A percentile compares a stretch with the other conserved stretches of the same genome.
Conservation (phyloP, 2,113 vertebrate genomes). For the Mobula hypostoma region DNA sequence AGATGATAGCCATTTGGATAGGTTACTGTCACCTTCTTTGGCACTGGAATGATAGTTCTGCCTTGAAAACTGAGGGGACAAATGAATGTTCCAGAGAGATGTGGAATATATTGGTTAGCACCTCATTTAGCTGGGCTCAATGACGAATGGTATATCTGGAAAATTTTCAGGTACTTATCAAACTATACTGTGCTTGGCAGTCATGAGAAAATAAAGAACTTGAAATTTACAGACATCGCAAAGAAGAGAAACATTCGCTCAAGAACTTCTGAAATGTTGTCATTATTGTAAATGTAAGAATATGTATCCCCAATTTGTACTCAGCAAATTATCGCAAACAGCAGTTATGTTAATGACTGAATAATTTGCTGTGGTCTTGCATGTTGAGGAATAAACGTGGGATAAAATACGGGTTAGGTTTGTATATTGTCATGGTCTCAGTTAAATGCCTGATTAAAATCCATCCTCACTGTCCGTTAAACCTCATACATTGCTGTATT, state of each 20-base stretch:
- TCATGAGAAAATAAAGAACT: not conserved
- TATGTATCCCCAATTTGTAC: not conserved
- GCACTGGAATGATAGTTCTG: too few species aligned
- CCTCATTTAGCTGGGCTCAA: not conserved
- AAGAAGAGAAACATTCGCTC: not conserved
- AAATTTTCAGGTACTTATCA: not conserved
- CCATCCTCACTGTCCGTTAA: not conserved
- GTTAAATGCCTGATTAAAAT: too few species aligned
- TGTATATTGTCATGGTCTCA: not conserved
- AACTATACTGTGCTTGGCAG: not conserved
- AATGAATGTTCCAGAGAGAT: too few species aligned
- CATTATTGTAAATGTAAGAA: not conserved
- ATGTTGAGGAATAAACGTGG: not conserved
- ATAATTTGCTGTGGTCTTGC: not conserved
- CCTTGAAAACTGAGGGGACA: too few species aligned
- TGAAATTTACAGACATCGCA: not conserved
- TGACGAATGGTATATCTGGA: not conserved
- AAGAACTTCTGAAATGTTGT: not conserved
- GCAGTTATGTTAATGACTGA: not conserved
- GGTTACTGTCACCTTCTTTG: too few species aligned
- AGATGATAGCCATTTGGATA: too few species aligned
- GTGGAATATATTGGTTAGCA: too few species aligned
- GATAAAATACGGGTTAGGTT: not conserved
- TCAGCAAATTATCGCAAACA: not conserved
- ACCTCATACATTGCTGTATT: not conserved